Evolutionary conservation across 2,113 vertebrate genomes (phyloP), one percentile per base, ranked within the genome.

Genomic region (Phalacrocorax aristotelis): DNA sequence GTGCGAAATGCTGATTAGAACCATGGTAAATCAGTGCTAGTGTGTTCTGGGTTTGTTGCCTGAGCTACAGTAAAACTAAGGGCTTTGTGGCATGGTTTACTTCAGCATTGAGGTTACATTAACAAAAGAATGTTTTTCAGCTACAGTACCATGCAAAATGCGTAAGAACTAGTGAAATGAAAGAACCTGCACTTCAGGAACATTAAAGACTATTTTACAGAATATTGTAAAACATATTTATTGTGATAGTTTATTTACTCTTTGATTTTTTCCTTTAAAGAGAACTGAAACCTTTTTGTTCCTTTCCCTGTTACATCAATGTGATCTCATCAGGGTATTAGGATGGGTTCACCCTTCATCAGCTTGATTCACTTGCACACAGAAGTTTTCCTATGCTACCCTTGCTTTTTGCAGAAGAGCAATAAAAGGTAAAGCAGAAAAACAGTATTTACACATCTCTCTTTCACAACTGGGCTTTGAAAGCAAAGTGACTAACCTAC

Each of bases 1-100:
- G 83, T 98, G 98, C 95, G 76, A 97, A 97, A 90, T 95, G 91
- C 97, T 98, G 97, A 98, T 98, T 98, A 98, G 97, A 96, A 96
- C 92, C 94, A 96, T 77, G 60, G 85, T 97, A 95, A 97, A 97
- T 98, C 58, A 94, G 94, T 57, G 95, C 49, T 65, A 78, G 75
- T n/a, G 79, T 40, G 71, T 92, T 95, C 93, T 44, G 80, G 76
- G 86, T 87, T 97, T 97, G 96, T 96, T 97, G 98, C 95, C 97
- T 90, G 91, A 97, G 93, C 88, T 97, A 95, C 83, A 96, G 94
- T 48, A 94, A 96, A 96, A 93, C 49, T 15, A 30, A 23, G 70
- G 94, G 66, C 70, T 96, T 96, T 97, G 81, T 97, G 94, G 75
- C 87, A 79, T 23, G 15, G 62, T 97, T 97, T 86, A 94, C 93